Base-by-base conservation (phyloP, 92 coral and sea anemone species). In the Zoanthus gigantus region DNA sequence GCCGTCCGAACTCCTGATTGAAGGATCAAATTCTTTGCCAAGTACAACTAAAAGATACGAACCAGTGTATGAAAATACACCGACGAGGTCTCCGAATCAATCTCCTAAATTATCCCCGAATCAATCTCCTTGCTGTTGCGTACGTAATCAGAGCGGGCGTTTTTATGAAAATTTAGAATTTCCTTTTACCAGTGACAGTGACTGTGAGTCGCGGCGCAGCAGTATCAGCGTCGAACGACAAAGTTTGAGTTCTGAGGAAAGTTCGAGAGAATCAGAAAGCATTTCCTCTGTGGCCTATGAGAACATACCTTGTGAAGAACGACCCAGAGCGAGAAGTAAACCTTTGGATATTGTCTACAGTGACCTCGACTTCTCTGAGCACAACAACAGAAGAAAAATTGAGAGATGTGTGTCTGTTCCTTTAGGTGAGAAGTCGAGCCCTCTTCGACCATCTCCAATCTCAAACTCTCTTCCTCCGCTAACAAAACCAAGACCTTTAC, bases 341-440 rank as follows among this genome's bases (percentile, higher is more conserved):
- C 99, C 99, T 31, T 93, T 97, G 10, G 95, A 94, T 78, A 97
- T 97, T n/a, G 99, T 97, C 6, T 97, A 97, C 83, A 94, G 97
- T 29, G 98, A 96, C 71, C 80, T 97, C 50, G 95, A 95, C 58
- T 94, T 94, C 50, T 86, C 90, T 48, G 71, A 80, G 28, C 76
- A 48, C 50, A 69, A 31, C 57, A 28, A 81, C 79, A 77, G 66
- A 48, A 80, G 82, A 47, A 83, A 76, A 79, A 81, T 91, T 15
- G 90, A 78, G 47, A 90, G 89, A 52, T 17, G 85, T 30, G 72
- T 69, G 47, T 80, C 90, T 5, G 87, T 87, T 67, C 89, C 92
- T 0, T 9, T 74, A 6, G 47, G 78, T 11, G 79, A 37, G 23
- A 66, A 44, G 45, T 63, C 46, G 42, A 44, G 60, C 18, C 45